phyloP scores from a whole-genome alignment of 2,113 vertebrate genomes.

The Vombatus ursinus region DNA sequence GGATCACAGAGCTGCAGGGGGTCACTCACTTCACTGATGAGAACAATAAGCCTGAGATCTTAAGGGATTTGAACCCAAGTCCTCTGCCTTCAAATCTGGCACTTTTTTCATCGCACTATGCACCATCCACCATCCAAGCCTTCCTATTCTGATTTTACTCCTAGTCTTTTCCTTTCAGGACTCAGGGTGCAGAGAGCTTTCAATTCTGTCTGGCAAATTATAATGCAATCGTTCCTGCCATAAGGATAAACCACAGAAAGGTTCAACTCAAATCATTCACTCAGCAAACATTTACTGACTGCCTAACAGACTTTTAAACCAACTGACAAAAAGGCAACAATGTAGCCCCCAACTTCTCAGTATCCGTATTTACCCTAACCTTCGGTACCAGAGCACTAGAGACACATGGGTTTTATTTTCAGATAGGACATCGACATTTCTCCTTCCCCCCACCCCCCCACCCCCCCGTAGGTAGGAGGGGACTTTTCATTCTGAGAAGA shows the following conservation, averaged over 20 bases:
- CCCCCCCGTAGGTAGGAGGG: not conserved
- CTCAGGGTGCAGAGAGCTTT: not conserved
- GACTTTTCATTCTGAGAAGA: not conserved
- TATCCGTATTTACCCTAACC: not conserved
- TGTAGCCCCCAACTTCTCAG: not conserved
- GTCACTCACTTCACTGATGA: not conserved
- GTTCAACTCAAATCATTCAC: not conserved
- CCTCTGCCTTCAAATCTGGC: not conserved
- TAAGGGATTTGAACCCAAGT: not conserved
- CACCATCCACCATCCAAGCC: not conserved
- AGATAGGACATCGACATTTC: not conserved
- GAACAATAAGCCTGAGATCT: not conserved
- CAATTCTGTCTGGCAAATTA: not conserved
- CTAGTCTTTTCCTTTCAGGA: not conserved
- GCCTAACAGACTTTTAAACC: not conserved
- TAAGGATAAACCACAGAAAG: not conserved
- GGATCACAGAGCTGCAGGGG: not conserved
- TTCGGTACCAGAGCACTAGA: not conserved
- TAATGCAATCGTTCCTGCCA: not conserved
- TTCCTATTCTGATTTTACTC: not conserved
- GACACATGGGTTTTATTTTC: not conserved
- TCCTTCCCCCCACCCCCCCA: fast-evolving
- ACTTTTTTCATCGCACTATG: not conserved
- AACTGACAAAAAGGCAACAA: not conserved
- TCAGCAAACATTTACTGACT: not conserved